phyloP scores from a whole-genome alignment of 2,113 vertebrate species.

The Brachyistius frenatus region DNA sequence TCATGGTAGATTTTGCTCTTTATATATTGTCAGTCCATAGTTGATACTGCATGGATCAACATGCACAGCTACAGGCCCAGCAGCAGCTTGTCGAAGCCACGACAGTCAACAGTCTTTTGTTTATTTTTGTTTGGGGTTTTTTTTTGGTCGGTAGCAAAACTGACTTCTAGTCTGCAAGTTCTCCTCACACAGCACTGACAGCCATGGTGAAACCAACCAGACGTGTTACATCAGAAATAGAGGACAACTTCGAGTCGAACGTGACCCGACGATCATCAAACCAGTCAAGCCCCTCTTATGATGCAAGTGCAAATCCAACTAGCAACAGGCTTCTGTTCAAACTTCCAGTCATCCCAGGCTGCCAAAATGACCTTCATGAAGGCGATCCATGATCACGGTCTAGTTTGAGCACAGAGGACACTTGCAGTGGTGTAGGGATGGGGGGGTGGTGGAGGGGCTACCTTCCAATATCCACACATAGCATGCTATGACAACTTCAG shows the following conservation, averaged over 20 bases:
- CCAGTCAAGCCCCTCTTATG: conserved; percentile 39
- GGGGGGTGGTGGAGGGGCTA: conserved; percentile 57
- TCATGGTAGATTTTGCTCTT: conserved; percentile 6
- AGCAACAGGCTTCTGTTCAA: conserved; percentile 48
- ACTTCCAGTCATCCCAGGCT: conserved; percentile 71
- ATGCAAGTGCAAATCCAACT: conserved; percentile 35
- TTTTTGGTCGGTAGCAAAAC: conserved; percentile 16
- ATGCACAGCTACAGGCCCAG: conserved; percentile 53
- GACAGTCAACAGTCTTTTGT: background rate
- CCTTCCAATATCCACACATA: conserved; percentile 77
- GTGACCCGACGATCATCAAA: conserved; percentile 34
- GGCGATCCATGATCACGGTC: conserved; percentile 59
- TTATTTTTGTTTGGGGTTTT: background rate
- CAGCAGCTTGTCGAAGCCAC: conserved; percentile 30
- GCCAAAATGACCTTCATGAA: conserved; percentile 81
- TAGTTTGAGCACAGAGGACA: conserved; percentile 64
- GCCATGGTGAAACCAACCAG: conserved; percentile 60
- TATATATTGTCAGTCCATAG: conserved; percentile 13
- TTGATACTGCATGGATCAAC: conserved; percentile 22
- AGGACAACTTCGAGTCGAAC: conserved; percentile 53
- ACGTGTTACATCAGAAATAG: conserved; percentile 81
- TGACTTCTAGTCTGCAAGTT: background rate
- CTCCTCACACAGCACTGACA: conserved; percentile 34
- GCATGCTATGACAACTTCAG: conserved; percentile 12
- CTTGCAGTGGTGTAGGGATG: conserved; percentile 67